Evolutionary conservation across 2,113 vertebrate species (phyloP).

Genomic region (Recurvirostra avosetta): DNA sequence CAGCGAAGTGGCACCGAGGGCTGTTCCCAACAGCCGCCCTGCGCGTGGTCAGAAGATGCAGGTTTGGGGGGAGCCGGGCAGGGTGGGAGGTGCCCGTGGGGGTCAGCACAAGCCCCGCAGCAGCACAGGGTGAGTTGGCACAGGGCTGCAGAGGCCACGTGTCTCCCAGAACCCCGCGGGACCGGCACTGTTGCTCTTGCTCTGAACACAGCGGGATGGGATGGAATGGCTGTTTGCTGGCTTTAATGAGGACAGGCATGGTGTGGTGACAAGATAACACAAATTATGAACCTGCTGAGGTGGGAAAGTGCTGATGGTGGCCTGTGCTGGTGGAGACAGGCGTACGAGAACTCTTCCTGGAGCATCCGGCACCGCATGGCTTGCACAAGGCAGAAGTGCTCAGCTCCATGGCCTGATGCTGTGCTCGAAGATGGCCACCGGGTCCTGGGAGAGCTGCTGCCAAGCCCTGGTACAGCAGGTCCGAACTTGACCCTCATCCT

Average conservation of each 20-base stretch:
- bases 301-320: rapidly evolving
- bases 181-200: neutral
- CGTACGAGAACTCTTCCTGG: rapidly evolving
- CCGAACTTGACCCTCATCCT: neutral
- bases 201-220: neutral
- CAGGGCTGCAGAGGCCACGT: rapidly evolving
- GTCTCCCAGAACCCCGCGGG: rapidly evolving
- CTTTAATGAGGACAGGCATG: neutral
- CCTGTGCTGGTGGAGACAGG: neutral
- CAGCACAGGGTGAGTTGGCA: neutral
- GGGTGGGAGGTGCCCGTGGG: neutral
- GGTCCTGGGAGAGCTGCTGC: neutral
- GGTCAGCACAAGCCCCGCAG: neutral
- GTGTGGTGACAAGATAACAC: neutral
- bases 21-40: neutral
- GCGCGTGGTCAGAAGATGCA: neutral
- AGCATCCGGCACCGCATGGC: neutral
- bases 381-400: neutral
- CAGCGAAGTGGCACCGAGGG: neutral
- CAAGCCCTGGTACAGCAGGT: rapidly evolving
- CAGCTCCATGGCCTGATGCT: neutral
- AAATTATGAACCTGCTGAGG: neutral
- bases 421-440: neutral
- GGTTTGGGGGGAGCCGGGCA: neutral
- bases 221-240: neutral